Percentiles rank a stretch among this genome's conserved stretches.
phyloP scores from a whole-genome alignment of 2,113 vertebrate genomes.

The Austrofundulus limnaeus region DNA sequence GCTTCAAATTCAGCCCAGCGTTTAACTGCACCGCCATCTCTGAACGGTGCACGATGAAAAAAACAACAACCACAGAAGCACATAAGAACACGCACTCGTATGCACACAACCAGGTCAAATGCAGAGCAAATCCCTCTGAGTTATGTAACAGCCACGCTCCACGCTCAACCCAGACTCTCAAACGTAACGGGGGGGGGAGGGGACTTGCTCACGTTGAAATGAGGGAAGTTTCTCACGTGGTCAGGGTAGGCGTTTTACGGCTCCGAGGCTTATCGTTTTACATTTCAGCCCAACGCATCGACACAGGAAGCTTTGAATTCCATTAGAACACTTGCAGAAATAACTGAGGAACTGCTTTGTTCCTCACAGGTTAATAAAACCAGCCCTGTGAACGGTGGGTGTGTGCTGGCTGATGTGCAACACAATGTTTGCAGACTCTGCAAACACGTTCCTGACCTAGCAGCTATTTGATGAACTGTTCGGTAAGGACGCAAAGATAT shows the following conservation, averaged over 20 bases:
- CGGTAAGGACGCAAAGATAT: neutral
- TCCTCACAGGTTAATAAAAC: slow-evolving; percentile 13
- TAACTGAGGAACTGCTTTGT: neutral
- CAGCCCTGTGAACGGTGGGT: slow-evolving; percentile 3
- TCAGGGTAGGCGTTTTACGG: neutral
- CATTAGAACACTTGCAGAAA: slow-evolving; percentile 4
- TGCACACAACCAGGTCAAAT: slow-evolving; percentile 40
- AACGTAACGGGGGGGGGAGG: neutral
- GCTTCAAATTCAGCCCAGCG: slow-evolving; percentile 14
- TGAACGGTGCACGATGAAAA: slow-evolving; percentile 1
- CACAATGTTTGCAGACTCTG: slow-evolving; percentile 35
- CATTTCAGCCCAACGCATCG: slow-evolving; percentile 4
- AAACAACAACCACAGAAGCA: slow-evolving; percentile 10
- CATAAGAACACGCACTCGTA: neutral
- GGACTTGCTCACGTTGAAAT: slow-evolving; percentile 8
- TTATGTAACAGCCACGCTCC: slow-evolving; percentile 50
- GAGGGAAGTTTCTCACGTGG: slow-evolving; percentile 2
- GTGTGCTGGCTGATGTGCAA: slow-evolving; percentile 30
- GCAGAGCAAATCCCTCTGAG: slow-evolving; percentile 32
- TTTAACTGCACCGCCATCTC: slow-evolving; percentile 42
- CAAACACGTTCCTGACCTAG: slow-evolving; percentile 10
- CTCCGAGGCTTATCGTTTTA: slow-evolving; percentile 1
- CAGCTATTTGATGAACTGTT: slow-evolving; percentile 41
- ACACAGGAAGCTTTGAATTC: neutral
- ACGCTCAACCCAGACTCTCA: neutral